Evolutionary conservation across 64 coral and sea anemone species (phyloP).

Genomic region (Astreopora myriophthalma): DNA sequence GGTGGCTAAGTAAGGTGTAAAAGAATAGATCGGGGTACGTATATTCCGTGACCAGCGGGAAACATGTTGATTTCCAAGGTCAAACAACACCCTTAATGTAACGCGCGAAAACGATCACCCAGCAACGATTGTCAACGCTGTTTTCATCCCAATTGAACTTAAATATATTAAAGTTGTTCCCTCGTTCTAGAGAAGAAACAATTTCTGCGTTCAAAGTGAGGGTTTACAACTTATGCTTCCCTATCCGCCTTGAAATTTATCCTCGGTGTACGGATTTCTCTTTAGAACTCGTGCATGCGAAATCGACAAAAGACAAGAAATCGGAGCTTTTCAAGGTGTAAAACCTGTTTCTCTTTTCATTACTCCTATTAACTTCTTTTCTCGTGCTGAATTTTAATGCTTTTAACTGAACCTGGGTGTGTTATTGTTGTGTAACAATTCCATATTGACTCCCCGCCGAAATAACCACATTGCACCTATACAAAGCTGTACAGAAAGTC

Average conservation of each 20-base stretch:
- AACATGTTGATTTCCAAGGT: conserved; percentile 18
- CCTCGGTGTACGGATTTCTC: no score
- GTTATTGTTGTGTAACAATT: conserved; percentile 3
- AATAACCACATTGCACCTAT: background rate
- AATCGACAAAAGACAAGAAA: no score
- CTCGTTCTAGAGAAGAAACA: background rate
- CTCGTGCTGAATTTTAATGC: background rate
- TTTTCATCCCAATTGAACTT: background rate
- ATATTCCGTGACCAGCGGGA: conserved; percentile 50
- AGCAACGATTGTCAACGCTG: conserved; percentile 6
- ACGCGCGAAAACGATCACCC: background rate
- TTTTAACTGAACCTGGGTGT: background rate
- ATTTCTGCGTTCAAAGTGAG: background rate
- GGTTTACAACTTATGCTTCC: background rate
- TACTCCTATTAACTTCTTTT: background rate
- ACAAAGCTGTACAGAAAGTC: background rate
- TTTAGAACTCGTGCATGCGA: no score
- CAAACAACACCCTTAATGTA: background rate
- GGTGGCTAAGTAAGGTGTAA: conserved; percentile 4
- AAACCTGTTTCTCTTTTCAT: background rate
- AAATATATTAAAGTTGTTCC: background rate
- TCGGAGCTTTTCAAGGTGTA: background rate
- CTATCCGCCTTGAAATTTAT: background rate
- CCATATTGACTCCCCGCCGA: background rate
- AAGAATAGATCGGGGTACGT: background rate